Evolutionary conservation across 2,113 vertebrate species (phyloP), one percentile per base, ranked within the genome.

Genomic region (Oncorhynchus gorbuscha): DNA sequence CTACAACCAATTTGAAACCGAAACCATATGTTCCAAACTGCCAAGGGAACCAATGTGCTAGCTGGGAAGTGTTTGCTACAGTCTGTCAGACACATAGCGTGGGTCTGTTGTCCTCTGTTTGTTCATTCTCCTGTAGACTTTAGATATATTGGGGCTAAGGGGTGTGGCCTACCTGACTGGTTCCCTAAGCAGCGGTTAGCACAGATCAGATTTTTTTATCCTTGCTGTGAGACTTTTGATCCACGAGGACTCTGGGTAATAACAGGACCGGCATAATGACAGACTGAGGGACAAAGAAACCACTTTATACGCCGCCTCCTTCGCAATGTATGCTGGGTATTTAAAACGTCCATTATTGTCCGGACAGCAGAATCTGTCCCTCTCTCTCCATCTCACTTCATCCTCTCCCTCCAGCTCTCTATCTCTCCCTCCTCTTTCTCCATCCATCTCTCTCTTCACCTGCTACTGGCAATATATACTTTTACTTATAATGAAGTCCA

Each of bases 181-280:
- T 39, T 84, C 83, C 78, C 70, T 61, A 75, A 68, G 82, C 74
- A 86, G 65, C 28, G 55, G 74, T 86, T 80, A 82, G 81, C 76
- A 86, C 76, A 86, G 67, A 78, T 48, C 73, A 59, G 81, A 0
- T 85, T 87, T 85, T 90, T 89, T 91, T 88, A 88, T 86, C 79
- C 77, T 72, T 13, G 32, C 75, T 86, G 76, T 76, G 77, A 84
- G 81, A 75, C 90, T 94, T 94, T 94, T 94, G 92, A 94, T 93
- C 91, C 85, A 82, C 79, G 76, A 90, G 87, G 80, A 89, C 84
- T 79, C 84, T 86, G 85, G 86, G 88, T 93, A 94, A 94, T 94
- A 92, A 93, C 89, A 94, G 92, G 89, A 90, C 89, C 67, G 11
- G 87, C 86, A 91, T 93, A 93, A 93, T 94, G 92, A 93, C 90